phyloP scores from a whole-genome alignment of 2,888 invertebrate species.

The Eupithecia subfuscata region DNA sequence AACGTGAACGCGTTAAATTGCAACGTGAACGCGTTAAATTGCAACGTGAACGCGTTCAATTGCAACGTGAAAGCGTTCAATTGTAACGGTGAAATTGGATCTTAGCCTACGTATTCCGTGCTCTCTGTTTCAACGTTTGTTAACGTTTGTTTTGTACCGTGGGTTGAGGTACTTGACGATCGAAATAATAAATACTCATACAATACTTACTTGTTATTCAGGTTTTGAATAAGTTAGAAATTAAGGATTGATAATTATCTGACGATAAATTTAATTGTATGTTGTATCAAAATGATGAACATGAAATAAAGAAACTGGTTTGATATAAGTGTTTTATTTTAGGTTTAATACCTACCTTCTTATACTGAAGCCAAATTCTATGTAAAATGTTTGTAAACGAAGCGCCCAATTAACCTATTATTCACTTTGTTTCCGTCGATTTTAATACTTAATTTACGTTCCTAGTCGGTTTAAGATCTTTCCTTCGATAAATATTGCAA shows the following conservation, averaged over 20 bases:
- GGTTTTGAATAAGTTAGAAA: conserved; percentile 79
- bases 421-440: no score
- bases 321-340: conserved; percentile 76
- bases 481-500: no score
- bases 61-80: no score
- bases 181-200: conserved; percentile 60
- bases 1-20: no score
- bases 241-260: conserved; percentile 84
- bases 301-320: conserved; percentile 84
- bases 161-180: conserved; percentile 44
- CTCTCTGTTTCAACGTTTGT: conserved; percentile 49
- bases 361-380: no score
- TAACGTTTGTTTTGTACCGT: conserved; percentile 50
- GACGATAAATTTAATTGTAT: conserved; percentile 85
- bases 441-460: no score
- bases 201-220: conserved; percentile 77
- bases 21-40: no score
- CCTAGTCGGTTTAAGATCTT: no score
- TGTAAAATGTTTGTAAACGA: no score
- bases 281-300: conserved; percentile 84
- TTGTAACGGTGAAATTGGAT: no score
- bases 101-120: neutral
- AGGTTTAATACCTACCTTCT: conserved; percentile 2
- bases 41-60: no score
- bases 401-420: no score